Conservation (phyloP, 2,888 invertebrate species). For the Fragum whitleyi region DNA sequence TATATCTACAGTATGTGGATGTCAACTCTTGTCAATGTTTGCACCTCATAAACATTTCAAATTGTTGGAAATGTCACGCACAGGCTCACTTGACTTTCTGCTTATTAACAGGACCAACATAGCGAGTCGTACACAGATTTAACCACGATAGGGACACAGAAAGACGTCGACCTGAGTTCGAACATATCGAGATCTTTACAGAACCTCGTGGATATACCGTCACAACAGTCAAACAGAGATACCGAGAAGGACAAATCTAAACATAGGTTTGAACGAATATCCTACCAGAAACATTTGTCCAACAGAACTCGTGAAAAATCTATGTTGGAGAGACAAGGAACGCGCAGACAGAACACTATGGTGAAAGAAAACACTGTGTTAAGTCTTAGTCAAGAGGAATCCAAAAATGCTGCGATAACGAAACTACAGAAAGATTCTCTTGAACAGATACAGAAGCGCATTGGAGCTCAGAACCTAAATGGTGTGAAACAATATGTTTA, state of each 20-base stretch:
- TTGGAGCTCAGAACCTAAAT: constrained; percentile 2
- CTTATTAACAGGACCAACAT: constrained; percentile 58
- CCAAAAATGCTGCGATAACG: neutral
- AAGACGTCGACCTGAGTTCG: constrained; percentile 34
- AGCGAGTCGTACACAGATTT: constrained; percentile 58
- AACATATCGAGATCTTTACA: constrained; percentile 72
- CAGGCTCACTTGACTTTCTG: too few species aligned
- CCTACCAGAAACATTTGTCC: constrained; percentile 68
- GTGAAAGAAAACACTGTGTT: constrained; percentile 22
- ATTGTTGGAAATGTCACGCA: too few species aligned
- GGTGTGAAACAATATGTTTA: constrained; percentile 15
- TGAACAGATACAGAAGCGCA: constrained; percentile 21
- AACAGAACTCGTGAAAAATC: constrained; percentile 40
- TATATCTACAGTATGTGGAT: too few species aligned
- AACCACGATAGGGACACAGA: constrained; percentile 12
- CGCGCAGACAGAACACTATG: constrained; percentile 28
- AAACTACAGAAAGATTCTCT: constrained; percentile 22
- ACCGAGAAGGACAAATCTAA: constrained; percentile 48
- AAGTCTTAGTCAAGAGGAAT: constrained; percentile 3
- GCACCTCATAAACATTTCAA: too few species aligned
- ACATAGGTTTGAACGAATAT: constrained; percentile 72
- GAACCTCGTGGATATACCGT: constrained; percentile 40
- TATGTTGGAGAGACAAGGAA: neutral
- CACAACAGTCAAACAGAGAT: constrained; percentile 17
- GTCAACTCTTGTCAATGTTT: too few species aligned